Percentiles rank a stretch among this genome's conserved stretches.
Conservation (phyloP, 2,113 vertebrate genomes). For the Corythornis vintsioides region DNA sequence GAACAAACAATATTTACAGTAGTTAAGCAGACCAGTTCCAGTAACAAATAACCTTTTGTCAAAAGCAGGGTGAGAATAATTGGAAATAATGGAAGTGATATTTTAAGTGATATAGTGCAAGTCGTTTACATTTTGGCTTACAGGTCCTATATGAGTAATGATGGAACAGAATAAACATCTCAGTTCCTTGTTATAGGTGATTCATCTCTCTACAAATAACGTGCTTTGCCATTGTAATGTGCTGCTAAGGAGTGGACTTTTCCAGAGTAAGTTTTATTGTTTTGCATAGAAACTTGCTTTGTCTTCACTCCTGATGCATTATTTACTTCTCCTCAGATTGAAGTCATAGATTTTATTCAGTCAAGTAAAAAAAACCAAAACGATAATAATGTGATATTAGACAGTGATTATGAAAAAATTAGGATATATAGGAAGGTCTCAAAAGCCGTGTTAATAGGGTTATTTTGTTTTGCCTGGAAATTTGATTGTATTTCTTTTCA, state of each 20-base stretch:
- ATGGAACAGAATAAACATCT: slow-evolving; percentile 42
- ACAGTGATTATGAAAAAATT: neutral
- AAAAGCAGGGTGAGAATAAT: slow-evolving; percentile 14
- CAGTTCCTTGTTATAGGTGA: slow-evolving; percentile 22
- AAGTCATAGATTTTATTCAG: slow-evolving; percentile 37
- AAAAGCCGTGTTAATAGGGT: neutral
- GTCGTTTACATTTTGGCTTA: slow-evolving; percentile 28
- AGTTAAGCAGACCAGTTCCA: slow-evolving; percentile 65
- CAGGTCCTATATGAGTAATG: slow-evolving; percentile 52
- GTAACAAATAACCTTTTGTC: slow-evolving; percentile 42
- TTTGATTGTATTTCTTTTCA: neutral
- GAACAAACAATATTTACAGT: slow-evolving; percentile 38
- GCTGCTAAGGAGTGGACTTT: slow-evolving; percentile 9
- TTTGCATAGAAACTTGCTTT: slow-evolving; percentile 22
- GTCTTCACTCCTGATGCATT: slow-evolving; percentile 7
- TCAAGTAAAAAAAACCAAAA: neutral
- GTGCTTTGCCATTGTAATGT: slow-evolving; percentile 20
- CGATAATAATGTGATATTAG: neutral
- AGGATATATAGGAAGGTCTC: neutral
- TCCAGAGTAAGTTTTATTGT: slow-evolving; percentile 36
- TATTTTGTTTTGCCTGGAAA: neutral
- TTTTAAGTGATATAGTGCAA: slow-evolving; percentile 47
- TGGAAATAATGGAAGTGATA: slow-evolving; percentile 55
- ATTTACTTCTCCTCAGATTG: slow-evolving; percentile 21
- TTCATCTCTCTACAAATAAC: slow-evolving; percentile 41